These are phyloP conservation scores for Percina caprodes DNA, from an alignment of 2,113 vertebrate species.

Conservation along the genomic window DNA sequence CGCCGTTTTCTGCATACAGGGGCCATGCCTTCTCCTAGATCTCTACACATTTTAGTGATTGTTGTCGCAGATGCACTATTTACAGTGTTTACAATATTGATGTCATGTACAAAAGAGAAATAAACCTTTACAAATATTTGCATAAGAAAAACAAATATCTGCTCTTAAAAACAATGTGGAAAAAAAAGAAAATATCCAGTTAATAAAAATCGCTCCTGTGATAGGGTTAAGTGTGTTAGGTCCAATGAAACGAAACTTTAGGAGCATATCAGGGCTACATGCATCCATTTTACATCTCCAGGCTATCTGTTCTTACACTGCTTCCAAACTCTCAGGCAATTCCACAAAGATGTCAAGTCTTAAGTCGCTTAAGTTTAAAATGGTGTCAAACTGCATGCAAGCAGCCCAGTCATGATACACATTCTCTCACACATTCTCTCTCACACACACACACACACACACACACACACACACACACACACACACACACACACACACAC, in stretches of 20 bases:
- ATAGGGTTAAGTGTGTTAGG: conserved; percentile 72
- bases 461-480: conserved; percentile 52
- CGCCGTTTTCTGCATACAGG: conserved; percentile 60
- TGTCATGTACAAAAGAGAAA: conserved; percentile 85
- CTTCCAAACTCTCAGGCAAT: conserved; percentile 24
- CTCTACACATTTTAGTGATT: conserved; percentile 77
- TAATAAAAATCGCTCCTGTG: conserved; percentile 65
- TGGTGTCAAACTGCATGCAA: conserved; percentile 38
- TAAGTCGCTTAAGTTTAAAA: conserved; percentile 16
- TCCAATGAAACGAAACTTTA: conserved; percentile 74
- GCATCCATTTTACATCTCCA: conserved; percentile 39
- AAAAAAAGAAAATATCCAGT: conserved; percentile 71
- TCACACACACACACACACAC: conserved; percentile 49
- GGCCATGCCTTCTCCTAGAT: conserved; percentile 64
- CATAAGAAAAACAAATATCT: conserved; percentile 74
- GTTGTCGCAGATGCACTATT: conserved; percentile 86
- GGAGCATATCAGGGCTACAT: conserved; percentile 60
- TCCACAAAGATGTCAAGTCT: conserved; percentile 25
- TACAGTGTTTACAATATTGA: conserved; percentile 84
- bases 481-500: conserved; percentile 49
- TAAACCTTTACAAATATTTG: conserved; percentile 83
- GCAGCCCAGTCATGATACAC: conserved; percentile 41
- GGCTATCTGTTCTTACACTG: conserved; percentile 33
- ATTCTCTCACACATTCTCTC: conserved; percentile 42
- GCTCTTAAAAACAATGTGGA: conserved; percentile 66